These are phyloP conservation scores for Cydia pomonella DNA, from an alignment of 1,140 invertebrate genomes.

Conservation along the genomic window DNA sequence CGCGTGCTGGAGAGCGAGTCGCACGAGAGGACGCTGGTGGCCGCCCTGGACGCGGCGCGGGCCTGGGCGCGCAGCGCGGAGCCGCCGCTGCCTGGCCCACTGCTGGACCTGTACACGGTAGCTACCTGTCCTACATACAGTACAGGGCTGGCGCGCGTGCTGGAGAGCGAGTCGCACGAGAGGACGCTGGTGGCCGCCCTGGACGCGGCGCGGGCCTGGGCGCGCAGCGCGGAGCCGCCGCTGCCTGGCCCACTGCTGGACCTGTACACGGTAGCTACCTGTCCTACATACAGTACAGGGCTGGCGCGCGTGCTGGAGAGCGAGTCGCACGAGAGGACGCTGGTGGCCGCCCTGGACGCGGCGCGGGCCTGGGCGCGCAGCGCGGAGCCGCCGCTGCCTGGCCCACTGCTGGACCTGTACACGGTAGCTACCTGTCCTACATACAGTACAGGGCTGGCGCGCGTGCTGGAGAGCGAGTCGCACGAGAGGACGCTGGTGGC, in stretches of 20 bases:
- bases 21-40: conserved; percentile 94
- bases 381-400: conserved; percentile 83
- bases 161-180: conserved; percentile 96
- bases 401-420: conserved; percentile 87
- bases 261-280: conserved; percentile 85
- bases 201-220: conserved; percentile 78
- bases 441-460: conserved; percentile 89
- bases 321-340: conserved; percentile 96
- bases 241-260: conserved; percentile 87
- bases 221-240: conserved; percentile 61
- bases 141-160: conserved; percentile 89
- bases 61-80: conserved; percentile 37
- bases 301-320: conserved; percentile 91
- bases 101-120: conserved; percentile 89
- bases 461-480: conserved; percentile 92
- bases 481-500: conserved; percentile 95
- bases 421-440: conserved; percentile 80
- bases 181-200: conserved; percentile 91
- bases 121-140: neutral
- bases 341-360: conserved; percentile 90
- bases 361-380: neutral
- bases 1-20: conserved; percentile 93
- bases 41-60: conserved; percentile 85
- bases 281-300: too few species aligned
- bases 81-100: conserved; percentile 84